A percentile compares a stretch with the other conserved stretches of the same genome.
Conservation (phyloP, 2,113 vertebrate species). For the Propithecus coquereli region DNA sequence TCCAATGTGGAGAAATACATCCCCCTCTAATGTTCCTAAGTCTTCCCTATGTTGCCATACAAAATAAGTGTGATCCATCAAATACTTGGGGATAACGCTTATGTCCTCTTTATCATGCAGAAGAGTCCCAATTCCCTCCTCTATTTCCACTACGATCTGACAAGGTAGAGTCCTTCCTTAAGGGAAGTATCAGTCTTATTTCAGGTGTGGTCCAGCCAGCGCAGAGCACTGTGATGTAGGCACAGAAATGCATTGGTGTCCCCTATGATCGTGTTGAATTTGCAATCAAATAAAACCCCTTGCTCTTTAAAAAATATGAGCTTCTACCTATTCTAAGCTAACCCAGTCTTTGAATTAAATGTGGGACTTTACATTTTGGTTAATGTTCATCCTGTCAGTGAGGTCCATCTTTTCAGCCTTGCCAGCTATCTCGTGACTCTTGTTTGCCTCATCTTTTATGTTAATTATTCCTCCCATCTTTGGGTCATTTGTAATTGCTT, state of each 20-base stretch:
- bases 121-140: neutral
- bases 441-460: neutral
- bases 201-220: neutral
- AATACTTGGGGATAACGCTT: neutral
- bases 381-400: neutral
- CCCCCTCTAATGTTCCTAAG: neutral
- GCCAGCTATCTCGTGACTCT: neutral
- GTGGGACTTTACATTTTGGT: neutral
- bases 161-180: neutral
- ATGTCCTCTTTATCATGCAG: neutral
- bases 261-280: neutral
- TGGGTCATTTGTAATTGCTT: neutral
- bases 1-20: neutral
- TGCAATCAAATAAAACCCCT: neutral
- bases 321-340: neutral
- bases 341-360: constrained; percentile 12
- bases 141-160: neutral
- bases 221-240: neutral
- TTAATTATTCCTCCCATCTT: neutral
- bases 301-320: neutral
- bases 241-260: neutral
- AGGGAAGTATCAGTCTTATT: neutral
- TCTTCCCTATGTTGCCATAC: neutral
- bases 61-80: neutral
- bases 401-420: neutral